These are phyloP conservation scores for Heteromyza rotundicornis DNA, from an alignment of 2,888 invertebrate species.

Conservation along the genomic window DNA sequence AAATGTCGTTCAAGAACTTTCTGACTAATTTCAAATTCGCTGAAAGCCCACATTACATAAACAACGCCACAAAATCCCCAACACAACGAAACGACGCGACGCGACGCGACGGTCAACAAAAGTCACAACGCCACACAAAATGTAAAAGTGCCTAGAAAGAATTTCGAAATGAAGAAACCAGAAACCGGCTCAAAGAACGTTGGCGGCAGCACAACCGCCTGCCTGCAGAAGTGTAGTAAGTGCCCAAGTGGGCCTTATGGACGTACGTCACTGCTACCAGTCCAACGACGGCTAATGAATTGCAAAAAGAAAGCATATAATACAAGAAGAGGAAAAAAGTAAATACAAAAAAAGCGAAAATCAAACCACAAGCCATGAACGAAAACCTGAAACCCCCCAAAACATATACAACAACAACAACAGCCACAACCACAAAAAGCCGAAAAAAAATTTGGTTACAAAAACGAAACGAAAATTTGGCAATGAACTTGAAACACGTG, in stretches of 20 bases:
- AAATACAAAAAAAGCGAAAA: conserved; percentile 18
- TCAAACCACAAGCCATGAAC: conserved; percentile 27
- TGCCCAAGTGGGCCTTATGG: not conserved
- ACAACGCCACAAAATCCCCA: not conserved
- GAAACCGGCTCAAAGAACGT: not conserved
- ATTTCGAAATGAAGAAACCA: not conserved
- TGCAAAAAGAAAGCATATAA: conserved; percentile 20
- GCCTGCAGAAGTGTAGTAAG: too few species aligned
- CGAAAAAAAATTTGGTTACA: conserved; percentile 15
- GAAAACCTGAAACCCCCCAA: not conserved
- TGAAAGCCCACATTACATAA: not conserved
- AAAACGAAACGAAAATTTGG: conserved; percentile 42
- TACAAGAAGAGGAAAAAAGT: conserved; percentile 19
- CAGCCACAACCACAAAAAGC: conserved; percentile 9
- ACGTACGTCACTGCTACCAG: not conserved
- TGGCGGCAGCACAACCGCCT: not conserved
- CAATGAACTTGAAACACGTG: conserved; percentile 59
- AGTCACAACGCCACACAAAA: not conserved
- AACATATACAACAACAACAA: not conserved
- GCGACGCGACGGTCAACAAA: not conserved
- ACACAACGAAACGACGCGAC: not conserved
- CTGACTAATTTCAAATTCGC: not conserved
- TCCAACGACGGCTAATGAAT: not conserved
- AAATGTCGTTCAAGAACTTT: not conserved
- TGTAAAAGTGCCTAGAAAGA: not conserved